Evolutionary conservation across 2,797 vertebrate genomes (phyloP), one percentile per base, ranked within the genome.

Genomic region (Rhinophrynus dorsalis): DNA sequence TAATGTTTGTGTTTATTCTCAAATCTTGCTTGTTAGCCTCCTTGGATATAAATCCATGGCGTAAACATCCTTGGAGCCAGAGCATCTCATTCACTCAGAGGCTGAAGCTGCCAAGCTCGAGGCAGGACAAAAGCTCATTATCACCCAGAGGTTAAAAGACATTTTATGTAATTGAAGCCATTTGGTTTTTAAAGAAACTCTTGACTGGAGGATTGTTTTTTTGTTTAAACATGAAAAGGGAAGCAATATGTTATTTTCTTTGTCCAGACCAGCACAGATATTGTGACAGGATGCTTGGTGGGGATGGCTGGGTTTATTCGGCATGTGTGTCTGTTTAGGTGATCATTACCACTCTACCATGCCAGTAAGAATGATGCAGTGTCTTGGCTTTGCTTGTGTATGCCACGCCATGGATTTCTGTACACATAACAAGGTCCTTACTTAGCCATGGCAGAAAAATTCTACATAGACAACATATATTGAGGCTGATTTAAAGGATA

Each of bases 81-180:
- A 44, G 9, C 6, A 44, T 21, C 18, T 35, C 12, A 18, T 32
- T 52, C 12, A 17, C 50, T 30, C 20, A 10, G 13, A 45, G 8
- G 5, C 8, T 37, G 40, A 17, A 35, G 2, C 11, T 21, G 45
- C 26, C 24, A 5, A 27, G 23, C 5, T 11, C 27, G 15, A 11
- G 2, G 6, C 29, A 24, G 23, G 24, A 33, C 23, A 21, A 5
- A 24, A 12, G 13, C 18, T 37, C 21, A 13, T 20, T 17, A 26
- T 23, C 24, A 60, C 57, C 26, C 55, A 23, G 13, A 20, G 55
- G 33, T 30, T 23, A 51, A 37, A 26, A 38, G 33, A 38, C 17
- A n/a, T 38, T 50, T 52, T 1, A 40, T 6, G 17, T 68, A 68
- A 68, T 68, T 42, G 6, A 40, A 30, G 9, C 18, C 56, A 60